These are phyloP conservation scores for Orthosia cruda DNA, from an alignment of 2,888 invertebrate genomes.

Conservation along the genomic window DNA sequence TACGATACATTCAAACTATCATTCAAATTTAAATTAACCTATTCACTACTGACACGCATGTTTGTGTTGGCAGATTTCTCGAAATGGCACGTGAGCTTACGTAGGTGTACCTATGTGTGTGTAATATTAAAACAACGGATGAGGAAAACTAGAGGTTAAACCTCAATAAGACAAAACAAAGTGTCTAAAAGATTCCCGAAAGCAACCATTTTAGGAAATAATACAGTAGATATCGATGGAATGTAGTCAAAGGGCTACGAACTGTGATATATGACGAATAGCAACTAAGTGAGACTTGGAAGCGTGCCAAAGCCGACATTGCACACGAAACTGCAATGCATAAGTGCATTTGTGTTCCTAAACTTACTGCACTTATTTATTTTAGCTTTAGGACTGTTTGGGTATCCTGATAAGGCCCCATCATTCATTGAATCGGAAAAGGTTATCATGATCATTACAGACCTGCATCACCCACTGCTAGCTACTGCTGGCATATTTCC, in stretches of 20 bases:
- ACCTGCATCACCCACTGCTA: not conserved
- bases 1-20: not conserved
- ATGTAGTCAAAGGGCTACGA: not conserved
- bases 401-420: too few relatives aligned
- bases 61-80: constrained; percentile 53
- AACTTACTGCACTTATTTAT: constrained; percentile 10
- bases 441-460: too few relatives aligned
- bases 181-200: not conserved
- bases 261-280: constrained; percentile 7
- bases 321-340: constrained; percentile 5
- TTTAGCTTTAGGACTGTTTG: not conserved
- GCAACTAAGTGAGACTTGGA: constrained; percentile 9
- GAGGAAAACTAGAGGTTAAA: constrained; percentile 21
- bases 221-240: not conserved
- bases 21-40: constrained; percentile 29
- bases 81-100: constrained; percentile 40
- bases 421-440: not conserved
- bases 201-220: not conserved
- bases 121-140: constrained; percentile 4
- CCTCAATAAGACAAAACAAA: not conserved
- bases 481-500: not conserved
- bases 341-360: not conserved
- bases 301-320: constrained; percentile 39
- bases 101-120: not conserved
- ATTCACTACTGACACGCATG: constrained; percentile 33